phyloP scores from a whole-genome alignment of 2,888 invertebrate genomes.

The Drosophila barbarae region DNA sequence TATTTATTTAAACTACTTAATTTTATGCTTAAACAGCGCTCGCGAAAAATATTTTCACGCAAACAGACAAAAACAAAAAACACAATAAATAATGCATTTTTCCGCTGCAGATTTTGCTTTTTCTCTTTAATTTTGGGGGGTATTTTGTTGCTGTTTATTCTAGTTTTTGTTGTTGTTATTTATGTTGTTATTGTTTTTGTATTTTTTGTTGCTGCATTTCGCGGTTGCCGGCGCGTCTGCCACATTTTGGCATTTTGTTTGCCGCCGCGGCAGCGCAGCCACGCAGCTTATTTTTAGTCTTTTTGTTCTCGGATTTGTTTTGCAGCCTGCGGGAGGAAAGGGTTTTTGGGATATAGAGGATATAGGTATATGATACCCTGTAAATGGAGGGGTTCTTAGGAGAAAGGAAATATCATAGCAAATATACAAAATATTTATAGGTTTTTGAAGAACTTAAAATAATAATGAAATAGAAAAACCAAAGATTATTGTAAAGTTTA shows the following conservation, averaged over 20 bases:
- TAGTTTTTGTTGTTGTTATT: neutral
- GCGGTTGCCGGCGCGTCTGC: slow-evolving; percentile 65
- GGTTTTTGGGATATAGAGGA: slow-evolving; percentile 3
- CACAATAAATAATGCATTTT: slow-evolving; percentile 56
- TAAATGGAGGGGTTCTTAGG: neutral
- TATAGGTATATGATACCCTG: slow-evolving; percentile 2
- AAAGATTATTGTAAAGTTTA: neutral
- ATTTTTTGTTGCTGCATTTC: slow-evolving; percentile 21
- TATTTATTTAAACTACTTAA: slow-evolving; percentile 73
- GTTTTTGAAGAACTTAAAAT: too few species aligned
- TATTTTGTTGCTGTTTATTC: slow-evolving; percentile 15
- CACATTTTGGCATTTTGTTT: slow-evolving; percentile 39
- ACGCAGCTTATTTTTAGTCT: slow-evolving; percentile 60
- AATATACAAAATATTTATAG: neutral
- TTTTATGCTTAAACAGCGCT: slow-evolving; percentile 73
- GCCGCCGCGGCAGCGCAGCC: slow-evolving; percentile 37
- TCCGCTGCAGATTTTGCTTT: slow-evolving; percentile 24
- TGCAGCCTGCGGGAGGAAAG: slow-evolving; percentile 10
- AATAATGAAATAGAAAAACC: too few species aligned
- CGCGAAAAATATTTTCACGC: slow-evolving; percentile 46
- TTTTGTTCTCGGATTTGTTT: slow-evolving; percentile 10
- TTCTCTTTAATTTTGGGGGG: slow-evolving; percentile 6
- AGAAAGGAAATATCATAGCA: too few species aligned
- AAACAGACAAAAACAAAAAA: slow-evolving; percentile 21
- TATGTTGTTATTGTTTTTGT: neutral